phyloP scores from a whole-genome alignment of 1,140 invertebrate genomes.

The Pararge aegeria region DNA sequence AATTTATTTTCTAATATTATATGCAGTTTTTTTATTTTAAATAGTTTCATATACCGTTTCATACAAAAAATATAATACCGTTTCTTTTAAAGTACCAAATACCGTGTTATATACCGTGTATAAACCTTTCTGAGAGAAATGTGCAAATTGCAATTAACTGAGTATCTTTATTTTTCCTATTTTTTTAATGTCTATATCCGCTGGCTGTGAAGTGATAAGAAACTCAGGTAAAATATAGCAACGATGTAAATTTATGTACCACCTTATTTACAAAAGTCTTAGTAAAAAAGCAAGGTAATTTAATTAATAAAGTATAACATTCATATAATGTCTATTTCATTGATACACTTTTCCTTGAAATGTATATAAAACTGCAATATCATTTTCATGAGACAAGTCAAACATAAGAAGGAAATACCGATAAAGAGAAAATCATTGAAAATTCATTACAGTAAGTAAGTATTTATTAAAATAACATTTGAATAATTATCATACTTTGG shows the following conservation, averaged over 20 bases:
- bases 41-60: too few species aligned
- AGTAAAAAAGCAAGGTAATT: constrained; percentile 31
- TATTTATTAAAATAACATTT: constrained; percentile 56
- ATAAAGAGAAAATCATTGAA: too few species aligned
- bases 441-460: constrained; percentile 32
- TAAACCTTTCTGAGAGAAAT: neutral
- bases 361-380: neutral
- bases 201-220: constrained; percentile 59
- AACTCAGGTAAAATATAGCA: constrained; percentile 34
- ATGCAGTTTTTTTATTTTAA: too few species aligned
- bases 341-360: neutral
- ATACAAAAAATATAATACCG: too few species aligned
- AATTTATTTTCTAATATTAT: too few species aligned
- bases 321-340: constrained; percentile 7
- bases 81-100: too few species aligned
- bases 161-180: neutral
- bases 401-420: too few species aligned
- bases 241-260: constrained; percentile 37
- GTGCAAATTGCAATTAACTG: neutral
- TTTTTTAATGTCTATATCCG: constrained; percentile 17
- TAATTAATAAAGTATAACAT: constrained; percentile 40
- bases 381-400: too few species aligned
- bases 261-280: constrained; percentile 29
- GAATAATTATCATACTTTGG: constrained; percentile 24
- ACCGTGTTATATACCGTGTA: neutral